Evolutionary conservation across 2,888 invertebrate species (phyloP).

Genomic region (Nycteola revayana): DNA sequence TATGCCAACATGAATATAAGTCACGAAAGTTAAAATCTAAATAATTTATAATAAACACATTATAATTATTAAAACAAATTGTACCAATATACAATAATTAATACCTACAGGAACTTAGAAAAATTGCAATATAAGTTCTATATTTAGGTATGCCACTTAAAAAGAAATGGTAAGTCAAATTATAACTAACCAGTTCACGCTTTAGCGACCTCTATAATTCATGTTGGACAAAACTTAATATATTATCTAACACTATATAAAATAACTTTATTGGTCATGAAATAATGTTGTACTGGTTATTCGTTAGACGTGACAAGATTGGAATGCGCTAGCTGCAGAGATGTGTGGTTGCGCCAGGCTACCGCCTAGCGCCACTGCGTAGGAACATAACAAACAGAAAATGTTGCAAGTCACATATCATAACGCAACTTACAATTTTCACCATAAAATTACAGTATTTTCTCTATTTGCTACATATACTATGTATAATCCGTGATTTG

Average conservation of each 20-base stretch:
- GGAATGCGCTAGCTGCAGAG: constrained; percentile 73
- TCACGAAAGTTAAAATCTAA: constrained; percentile 68
- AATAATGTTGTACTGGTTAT: constrained; percentile 57
- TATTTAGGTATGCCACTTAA: constrained; percentile 81
- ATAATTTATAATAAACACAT: constrained; percentile 79
- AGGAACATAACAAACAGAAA: constrained; percentile 30
- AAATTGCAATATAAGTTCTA: constrained; percentile 81
- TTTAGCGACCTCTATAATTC: constrained; percentile 40
- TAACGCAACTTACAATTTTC: constrained; percentile 83
- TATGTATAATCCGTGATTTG: constrained; percentile 81
- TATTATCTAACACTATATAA: constrained; percentile 58
- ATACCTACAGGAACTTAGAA: constrained; percentile 82
- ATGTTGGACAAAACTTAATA: constrained; percentile 55
- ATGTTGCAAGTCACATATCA: constrained; percentile 72
- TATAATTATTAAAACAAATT: constrained; percentile 76
- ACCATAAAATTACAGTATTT: constrained; percentile 76
- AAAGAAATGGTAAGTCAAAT: constrained; percentile 56
- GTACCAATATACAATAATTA: constrained; percentile 79
- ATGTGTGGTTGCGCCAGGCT: constrained; percentile 12
- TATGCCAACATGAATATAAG: constrained; percentile 63
- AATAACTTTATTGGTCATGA: constrained; percentile 63
- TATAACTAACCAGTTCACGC: constrained; percentile 53
- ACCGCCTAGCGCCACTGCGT: background rate
- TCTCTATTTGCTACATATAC: constrained; percentile 77
- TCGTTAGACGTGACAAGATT: constrained; percentile 49